Percentiles rank a stretch among this genome's conserved stretches.
phyloP scores from a whole-genome alignment of 2,888 invertebrate species.

The Amphipoea lucens region DNA sequence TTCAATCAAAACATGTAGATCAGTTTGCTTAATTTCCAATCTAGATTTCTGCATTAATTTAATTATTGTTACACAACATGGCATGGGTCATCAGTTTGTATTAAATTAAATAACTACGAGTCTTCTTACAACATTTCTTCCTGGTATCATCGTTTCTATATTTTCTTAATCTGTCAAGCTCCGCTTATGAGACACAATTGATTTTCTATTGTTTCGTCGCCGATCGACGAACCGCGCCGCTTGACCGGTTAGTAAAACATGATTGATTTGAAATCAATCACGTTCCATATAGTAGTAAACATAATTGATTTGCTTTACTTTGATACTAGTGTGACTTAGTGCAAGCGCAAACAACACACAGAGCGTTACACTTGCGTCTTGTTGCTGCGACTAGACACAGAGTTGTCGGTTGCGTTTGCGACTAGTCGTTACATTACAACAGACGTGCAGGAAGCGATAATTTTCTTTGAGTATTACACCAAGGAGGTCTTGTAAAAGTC shows the following conservation, averaged over 20 bases:
- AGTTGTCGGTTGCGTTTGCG: too few species aligned
- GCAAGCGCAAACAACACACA: neutral
- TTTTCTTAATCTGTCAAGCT: too few species aligned
- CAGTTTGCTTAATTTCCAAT: too few species aligned
- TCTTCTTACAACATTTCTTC: constrained; percentile 3
- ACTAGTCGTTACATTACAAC: neutral
- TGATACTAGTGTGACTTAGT: neutral
- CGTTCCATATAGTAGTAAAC: neutral
- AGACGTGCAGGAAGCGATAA: neutral
- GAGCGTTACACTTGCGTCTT: too few species aligned
- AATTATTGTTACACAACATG: neutral
- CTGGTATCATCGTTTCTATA: neutral
- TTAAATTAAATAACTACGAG: neutral
- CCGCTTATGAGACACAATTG: too few species aligned
- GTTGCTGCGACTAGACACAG: too few species aligned
- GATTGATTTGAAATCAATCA: constrained; percentile 29
- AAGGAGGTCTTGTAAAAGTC: too few species aligned
- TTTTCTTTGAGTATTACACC: too few species aligned
- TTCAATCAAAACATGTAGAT: constrained; percentile 3
- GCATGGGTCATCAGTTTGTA: neutral
- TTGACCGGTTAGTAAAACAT: neutral
- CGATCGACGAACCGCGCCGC: too few species aligned
- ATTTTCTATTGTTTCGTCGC: too few species aligned
- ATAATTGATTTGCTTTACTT: constrained; percentile 34
- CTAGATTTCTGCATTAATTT: constrained; percentile 14